Base-by-base conservation (phyloP, 1,140 invertebrate species). In the Drosophila oshimai region DNA sequence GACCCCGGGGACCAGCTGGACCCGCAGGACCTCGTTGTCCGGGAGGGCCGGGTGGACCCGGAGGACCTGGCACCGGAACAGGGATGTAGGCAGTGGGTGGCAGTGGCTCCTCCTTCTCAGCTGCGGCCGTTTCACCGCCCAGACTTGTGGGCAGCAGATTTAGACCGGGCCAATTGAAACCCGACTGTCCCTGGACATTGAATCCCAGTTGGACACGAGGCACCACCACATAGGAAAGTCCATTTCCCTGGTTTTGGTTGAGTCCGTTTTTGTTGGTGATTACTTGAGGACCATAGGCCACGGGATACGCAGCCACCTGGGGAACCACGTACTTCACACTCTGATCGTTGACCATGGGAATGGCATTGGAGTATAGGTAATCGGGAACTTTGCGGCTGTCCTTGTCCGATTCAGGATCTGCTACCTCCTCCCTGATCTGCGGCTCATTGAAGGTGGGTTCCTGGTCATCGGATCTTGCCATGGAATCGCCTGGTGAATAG, bases 301-400 rank as follows among this genome's bases (percentile, higher is more conserved):
- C 47, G 1, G 80, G 77, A 57, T 65, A 64, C 0, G 74, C 55
- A 0, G 80, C 31, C 54, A 89, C 37, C 44, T 74, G 78, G 0
- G 88, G 88, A 33, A 89, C 6, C 47, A 79, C 61, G 44, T 86
- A 90, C 13, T 90, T 89, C 12, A 90, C 17, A 37, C 75, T 80
- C 44, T 84, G 71, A 33, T 90, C 89, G 12, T 75, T 80, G 6
- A 81, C 54, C 70, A 90, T 72, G 50, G 89, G 88, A 29, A 90
- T 90, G 12, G 88, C 15, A 58, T 81, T 90, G 3, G 89, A 62
- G 37, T 90, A 90, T 0, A 90, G 53, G 55, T 90, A 90, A 6
- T 90, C 89, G 13, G 89, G 89, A 6, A 90, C 74, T 26, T 89
- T 90, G 29, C 89, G 76, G 4, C 74, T 58, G 13, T 90, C 89